Conservation (phyloP, 23 tunicate species). For the Diplosoma virens region DNA sequence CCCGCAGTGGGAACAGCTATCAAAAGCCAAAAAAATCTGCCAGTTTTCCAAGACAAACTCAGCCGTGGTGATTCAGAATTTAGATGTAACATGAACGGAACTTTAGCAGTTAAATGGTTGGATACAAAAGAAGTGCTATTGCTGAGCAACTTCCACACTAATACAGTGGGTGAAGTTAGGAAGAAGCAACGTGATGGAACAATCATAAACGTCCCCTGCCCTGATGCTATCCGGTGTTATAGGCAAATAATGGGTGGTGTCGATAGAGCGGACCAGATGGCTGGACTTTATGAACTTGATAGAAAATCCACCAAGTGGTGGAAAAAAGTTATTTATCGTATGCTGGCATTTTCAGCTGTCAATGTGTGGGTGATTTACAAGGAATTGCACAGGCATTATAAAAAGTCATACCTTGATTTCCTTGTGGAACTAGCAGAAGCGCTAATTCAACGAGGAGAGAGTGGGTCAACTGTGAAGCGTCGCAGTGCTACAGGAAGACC, state of each 20-base stretch:
- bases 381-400: conserved; percentile 27
- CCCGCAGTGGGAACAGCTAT: conserved; percentile 38
- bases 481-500: conserved; percentile 24
- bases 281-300: conserved; percentile 32
- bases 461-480: conserved; percentile 13
- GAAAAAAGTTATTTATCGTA: conserved; percentile 33
- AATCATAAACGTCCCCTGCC: conserved; percentile 9
- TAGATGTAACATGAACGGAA: conserved; percentile 14
- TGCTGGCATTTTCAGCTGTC: conserved; percentile 38
- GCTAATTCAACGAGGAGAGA: conserved; percentile 24
- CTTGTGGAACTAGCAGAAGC: conserved; percentile 25
- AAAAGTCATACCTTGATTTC: conserved; percentile 7
- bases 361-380: conserved; percentile 43
- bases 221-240: conserved; percentile 29
- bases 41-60: conserved; percentile 26
- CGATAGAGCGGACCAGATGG: conserved; percentile 41
- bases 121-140: conserved; percentile 36
- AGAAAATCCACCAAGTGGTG: conserved; percentile 39
- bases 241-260: conserved; percentile 37
- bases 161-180: conserved; percentile 28
- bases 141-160: conserved; percentile 28
- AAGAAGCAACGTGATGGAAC: conserved; percentile 35
- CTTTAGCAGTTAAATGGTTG: conserved; percentile 12
- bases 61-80: conserved; percentile 33
- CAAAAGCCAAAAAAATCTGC: conserved; percentile 32